Evolutionary conservation across 2,113 vertebrate species (phyloP), one percentile per base, ranked within the genome.

Genomic region (Campylorhamphus procurvoides): DNA sequence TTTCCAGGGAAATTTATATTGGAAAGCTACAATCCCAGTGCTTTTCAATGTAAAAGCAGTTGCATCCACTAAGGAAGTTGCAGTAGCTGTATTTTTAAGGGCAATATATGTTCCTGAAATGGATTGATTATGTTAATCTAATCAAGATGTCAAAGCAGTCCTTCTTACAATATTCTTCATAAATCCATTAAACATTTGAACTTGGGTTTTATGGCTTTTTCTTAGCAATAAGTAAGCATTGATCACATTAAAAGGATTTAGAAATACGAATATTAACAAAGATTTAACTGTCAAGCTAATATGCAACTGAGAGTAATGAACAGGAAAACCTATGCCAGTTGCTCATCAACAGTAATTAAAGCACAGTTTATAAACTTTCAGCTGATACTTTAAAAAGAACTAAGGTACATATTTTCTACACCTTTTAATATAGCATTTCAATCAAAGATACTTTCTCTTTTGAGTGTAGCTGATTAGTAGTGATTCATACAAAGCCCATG

Each of bases 121-220:
- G 74, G 72, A 78, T 93, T 79, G 83, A 81, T 84, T 76, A 53
- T 85, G 73, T 94, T 96, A 89, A 94, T 94, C 79, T 87, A 90
- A 92, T 96, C 56, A 89, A 81, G 58, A 69, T 71, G 64, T 84
- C 86, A 80, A 75, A 90, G 79, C 67, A 88, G 39, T 80, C 84
- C 80, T 95, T 52, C 76, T 62, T 89, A 67, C 33, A 87, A 13
- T 63, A 33, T 72, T n/a, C 73, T 89, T 94, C 89, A 56, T 94
- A 92, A 97, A 86, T 69, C 58, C 68, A 52, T 91, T 92, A 89
- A 86, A 49, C 52, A 66, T 89, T 81, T 95, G 90, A 89, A 90
- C 55, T 64, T 14, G 14, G 69, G 9, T 85, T 91, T 94, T 72
- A 35, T 83, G 64, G 52, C 69, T 88, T 84, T 92, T 84, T 42